A percentile compares a stretch with the other conserved stretches of the same genome.
Evolutionary conservation across 2,888 invertebrate genomes (phyloP).

Genomic region (Sclerodermus sp.): DNA sequence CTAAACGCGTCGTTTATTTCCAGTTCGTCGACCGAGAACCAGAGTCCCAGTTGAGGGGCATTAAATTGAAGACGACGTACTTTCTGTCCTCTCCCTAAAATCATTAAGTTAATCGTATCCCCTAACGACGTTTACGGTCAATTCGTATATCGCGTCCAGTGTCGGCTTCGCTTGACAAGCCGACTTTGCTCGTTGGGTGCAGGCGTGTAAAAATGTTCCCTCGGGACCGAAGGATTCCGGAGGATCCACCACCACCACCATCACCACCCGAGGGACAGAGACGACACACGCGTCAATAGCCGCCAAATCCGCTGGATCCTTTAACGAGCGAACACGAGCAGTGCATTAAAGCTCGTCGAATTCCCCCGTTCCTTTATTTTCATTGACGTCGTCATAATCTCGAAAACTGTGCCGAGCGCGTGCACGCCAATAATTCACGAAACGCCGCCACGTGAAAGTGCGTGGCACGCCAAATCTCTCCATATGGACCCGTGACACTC

Average conservation of each 20-base stretch:
- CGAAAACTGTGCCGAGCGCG: not conserved
- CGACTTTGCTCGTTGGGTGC: no score
- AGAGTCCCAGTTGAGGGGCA: slow-evolving; percentile 14
- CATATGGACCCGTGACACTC: no score
- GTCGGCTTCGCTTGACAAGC: no score
- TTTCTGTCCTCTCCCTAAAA: slow-evolving; percentile 9
- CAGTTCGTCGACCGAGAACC: slow-evolving; percentile 34
- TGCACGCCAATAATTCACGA: not conserved
- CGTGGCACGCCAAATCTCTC: no score
- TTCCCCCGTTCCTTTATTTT: slow-evolving; percentile 25
- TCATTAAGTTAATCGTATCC: no score
- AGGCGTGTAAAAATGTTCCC: slow-evolving; percentile 14
- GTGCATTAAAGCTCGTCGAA: slow-evolving; percentile 30
- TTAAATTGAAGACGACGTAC: slow-evolving; percentile 23
- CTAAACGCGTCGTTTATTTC: slow-evolving; percentile 19
- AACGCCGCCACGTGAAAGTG: no score
- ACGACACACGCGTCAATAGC: no score
- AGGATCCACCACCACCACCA: no score
- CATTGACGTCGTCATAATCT: slow-evolving; percentile 20
- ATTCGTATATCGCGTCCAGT: slow-evolving; percentile 32
- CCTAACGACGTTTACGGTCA: slow-evolving; percentile 36
- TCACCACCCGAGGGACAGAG: no score
- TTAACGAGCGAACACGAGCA: slow-evolving; percentile 35
- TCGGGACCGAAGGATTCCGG: not conserved
- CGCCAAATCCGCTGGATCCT: slow-evolving; percentile 11